Conservation (phyloP, 2,113 vertebrate genomes). For the Ictalurus furcatus region DNA sequence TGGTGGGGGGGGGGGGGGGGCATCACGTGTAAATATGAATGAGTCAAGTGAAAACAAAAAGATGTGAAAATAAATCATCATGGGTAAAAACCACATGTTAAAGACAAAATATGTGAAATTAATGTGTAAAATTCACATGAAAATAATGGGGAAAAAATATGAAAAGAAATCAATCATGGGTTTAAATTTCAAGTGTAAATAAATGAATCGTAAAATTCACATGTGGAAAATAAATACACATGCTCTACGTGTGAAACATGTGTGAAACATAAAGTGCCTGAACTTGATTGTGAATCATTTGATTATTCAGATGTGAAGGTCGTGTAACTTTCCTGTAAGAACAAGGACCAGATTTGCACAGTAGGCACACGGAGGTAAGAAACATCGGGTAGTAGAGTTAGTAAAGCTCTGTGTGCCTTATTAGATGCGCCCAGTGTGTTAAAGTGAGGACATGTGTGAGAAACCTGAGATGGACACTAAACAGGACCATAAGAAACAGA, state of each 20-base stretch:
- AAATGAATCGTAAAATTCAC: neutral
- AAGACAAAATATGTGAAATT: neutral
- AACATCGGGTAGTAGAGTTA: neutral
- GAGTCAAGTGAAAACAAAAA: neutral
- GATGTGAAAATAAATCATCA: neutral
- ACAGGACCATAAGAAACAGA: neutral
- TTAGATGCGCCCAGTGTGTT: neutral
- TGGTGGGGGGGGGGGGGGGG: too few species aligned
- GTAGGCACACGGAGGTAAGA: neutral
- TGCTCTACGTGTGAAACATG: neutral
- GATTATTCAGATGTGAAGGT: neutral
- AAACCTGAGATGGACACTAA: conserved; percentile 28
- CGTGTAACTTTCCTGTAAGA: neutral
- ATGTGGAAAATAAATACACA: neutral
- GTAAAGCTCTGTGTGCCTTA: neutral
- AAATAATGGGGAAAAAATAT: neutral
- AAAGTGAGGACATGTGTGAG: conserved; percentile 2
- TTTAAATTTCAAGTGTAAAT: neutral
- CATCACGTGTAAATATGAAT: neutral
- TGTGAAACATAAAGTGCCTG: neutral
- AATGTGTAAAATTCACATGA: neutral
- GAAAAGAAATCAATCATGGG: neutral
- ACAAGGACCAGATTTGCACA: conserved; percentile 1
- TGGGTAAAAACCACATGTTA: neutral
- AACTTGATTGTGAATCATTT: neutral